Base-by-base conservation (phyloP, 2,888 invertebrate species). In the Himalopsyche anomala region DNA sequence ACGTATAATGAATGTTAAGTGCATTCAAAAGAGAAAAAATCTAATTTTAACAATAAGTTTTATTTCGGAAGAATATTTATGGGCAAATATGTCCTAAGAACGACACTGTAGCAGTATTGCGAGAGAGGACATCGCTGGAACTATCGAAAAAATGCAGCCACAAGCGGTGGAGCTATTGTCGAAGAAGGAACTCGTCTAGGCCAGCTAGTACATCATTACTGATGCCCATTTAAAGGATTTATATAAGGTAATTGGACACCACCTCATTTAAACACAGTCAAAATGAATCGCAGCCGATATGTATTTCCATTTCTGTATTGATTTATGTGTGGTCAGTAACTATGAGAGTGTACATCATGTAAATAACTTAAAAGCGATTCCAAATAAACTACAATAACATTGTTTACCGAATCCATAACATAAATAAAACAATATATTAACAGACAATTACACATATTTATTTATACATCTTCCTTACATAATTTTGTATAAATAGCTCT, bases 161-260 rank as follows among this genome's bases (percentile, higher is more conserved):
- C 74, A 74, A 36, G 36, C 84, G 80, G 80, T 80, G 81, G 51
- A 55, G 56, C 62, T 83, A 83, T 86, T 81, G 86, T 83, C 28
- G 19, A 85, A 36, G 74, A 74, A 11, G 69, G 38, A 38, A 69
- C 81, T 84, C 55, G 85, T 69, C 83, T 83, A 85, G 62, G 42
- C 79, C 79, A 19, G 80, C 62, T 45, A 90, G 91, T 91, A 91
- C 91, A 90, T 93, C 92, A 92, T 93, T 92, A 92, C 91, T 90
- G 91, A 90, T 92, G 91, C 91, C 92, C 92, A 91, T 92, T 89
- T 92, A 92, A 91, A 90, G 92, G 84, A 54, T 92, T 90, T 90
- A 90, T 91, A 91, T 92, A 92, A 91, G 91, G 92, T 92, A 92
- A 93, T 92, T 92, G 92, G 92, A 87, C 86, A 84, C 69, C 83